phyloP scores from a whole-genome alignment of 2,888 invertebrate species.

The Mayetiola destructor region DNA sequence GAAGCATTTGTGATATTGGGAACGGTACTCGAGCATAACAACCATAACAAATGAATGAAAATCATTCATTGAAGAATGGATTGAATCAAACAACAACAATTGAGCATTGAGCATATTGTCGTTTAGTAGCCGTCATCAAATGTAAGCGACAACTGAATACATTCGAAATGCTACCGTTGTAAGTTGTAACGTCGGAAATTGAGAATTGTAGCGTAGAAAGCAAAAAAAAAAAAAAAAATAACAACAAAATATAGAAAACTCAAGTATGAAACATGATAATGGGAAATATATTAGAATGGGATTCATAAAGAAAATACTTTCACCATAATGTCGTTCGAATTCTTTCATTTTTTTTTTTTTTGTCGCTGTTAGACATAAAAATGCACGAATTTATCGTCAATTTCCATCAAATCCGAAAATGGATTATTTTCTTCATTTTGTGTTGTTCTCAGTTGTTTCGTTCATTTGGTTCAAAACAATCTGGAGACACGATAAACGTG shows the following conservation, averaged over 20 bases:
- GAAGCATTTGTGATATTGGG: too few species aligned
- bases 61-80: neutral
- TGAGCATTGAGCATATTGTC: conserved; percentile 13
- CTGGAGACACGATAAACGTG: too few species aligned
- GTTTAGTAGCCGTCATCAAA: conserved; percentile 9
- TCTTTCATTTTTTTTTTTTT: neutral
- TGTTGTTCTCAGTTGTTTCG: too few species aligned
- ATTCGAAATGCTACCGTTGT: neutral
- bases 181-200: neutral
- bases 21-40: neutral
- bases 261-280: neutral
- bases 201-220: neutral
- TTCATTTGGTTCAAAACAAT: too few species aligned
- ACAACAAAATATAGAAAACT: neutral
- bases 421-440: conserved; percentile 2
- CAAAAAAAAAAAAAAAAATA: neutral
- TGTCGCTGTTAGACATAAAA: too few species aligned
- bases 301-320: conserved; percentile 6
- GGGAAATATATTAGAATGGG: too few species aligned
- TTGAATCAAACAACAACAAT: conserved; percentile 1
- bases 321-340: neutral
- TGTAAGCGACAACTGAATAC: neutral
- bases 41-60: neutral
- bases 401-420: conserved; percentile 7
- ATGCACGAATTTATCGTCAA: conserved; percentile 10